Base-by-base conservation (phyloP, 2,113 vertebrate species). In the Chloropsis hardwickii region DNA sequence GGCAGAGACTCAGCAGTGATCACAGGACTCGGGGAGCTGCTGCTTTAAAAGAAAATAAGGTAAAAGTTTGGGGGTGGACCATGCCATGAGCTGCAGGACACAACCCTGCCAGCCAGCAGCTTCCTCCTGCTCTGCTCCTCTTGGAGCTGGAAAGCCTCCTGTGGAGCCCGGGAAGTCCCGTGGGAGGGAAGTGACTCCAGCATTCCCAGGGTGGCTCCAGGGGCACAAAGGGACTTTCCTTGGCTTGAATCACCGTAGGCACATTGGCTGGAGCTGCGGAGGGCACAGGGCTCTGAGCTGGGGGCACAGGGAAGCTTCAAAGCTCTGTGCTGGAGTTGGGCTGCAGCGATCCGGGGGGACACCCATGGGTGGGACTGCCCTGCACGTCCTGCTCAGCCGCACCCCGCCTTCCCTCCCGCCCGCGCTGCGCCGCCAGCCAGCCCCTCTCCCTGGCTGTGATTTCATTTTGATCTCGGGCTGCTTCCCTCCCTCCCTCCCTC, bases 391-490 rank as follows among this genome's bases (percentile, higher is more conserved):
- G 2, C 70, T 79, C n/a, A 10, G 80, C 81, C 73, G 83, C 66
- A 20, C 62, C 80, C 82, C 86, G 37, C 28, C 15, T 60, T 76
- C 66, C 66, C 2, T 22, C 54, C 65, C 5, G 29, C n/a, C 88
- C 28, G 25, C 0, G 2, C 74, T 16, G n/a, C 0, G 0, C 73
- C 0, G 1, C 66, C 83, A 51, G 79, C 82, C 29, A 3, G 61
- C 62, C 74, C n/a, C 67, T 57, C 67, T 86, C 71, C 86, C 88
- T 57, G 54, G 79, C 86, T 70, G 69, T 29, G 95, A 91, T 86
- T 91, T 66, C 86, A 37, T 77, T 80, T 44, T 86, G 80, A 69
- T 87, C 91, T 57, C 60, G 19, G 76, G 88, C 92, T 92, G 53
- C 61, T 33, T 79, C 12, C 40, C 78, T 80, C 88, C 61, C 72